Conservation (phyloP, 2,113 vertebrate genomes). For the Danionella cerebrum region DNA sequence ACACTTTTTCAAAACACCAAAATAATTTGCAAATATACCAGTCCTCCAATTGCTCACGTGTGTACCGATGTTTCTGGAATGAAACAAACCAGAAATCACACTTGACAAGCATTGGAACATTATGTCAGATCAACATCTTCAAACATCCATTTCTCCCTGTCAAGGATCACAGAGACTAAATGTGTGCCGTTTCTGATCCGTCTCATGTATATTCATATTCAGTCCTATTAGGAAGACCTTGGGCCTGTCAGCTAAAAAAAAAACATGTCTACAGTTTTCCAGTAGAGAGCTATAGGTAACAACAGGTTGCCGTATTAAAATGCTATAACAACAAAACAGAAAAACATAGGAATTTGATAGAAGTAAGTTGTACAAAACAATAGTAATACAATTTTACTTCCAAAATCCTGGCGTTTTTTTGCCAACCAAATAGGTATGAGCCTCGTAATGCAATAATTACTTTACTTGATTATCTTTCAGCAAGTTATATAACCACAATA, state of each 20-base stretch:
- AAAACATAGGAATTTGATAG: too few species aligned
- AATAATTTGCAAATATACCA: slow-evolving; percentile 55
- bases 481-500: too few species aligned
- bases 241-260: too few species aligned
- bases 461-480: too few species aligned
- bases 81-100: slow-evolving; percentile 57
- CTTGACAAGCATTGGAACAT: slow-evolving; percentile 52
- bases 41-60: slow-evolving; percentile 53
- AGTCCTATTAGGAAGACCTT: background rate
- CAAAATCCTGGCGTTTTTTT: too few species aligned
- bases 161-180: background rate
- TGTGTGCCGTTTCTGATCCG: too few species aligned
- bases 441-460: too few species aligned
- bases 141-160: slow-evolving; percentile 34
- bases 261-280: background rate
- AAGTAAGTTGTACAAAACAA: too few species aligned
- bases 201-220: background rate
- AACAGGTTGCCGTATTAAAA: background rate
- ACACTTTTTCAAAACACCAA: slow-evolving; percentile 57
- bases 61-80: slow-evolving; percentile 56
- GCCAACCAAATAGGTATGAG: too few species aligned
- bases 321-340: too few species aligned
- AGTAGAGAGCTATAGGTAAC: background rate
- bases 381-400: too few species aligned
- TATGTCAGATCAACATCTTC: slow-evolving; percentile 48